phyloP scores from a whole-genome alignment of 2,888 invertebrate genomes.

The Prenolepis imparis region DNA sequence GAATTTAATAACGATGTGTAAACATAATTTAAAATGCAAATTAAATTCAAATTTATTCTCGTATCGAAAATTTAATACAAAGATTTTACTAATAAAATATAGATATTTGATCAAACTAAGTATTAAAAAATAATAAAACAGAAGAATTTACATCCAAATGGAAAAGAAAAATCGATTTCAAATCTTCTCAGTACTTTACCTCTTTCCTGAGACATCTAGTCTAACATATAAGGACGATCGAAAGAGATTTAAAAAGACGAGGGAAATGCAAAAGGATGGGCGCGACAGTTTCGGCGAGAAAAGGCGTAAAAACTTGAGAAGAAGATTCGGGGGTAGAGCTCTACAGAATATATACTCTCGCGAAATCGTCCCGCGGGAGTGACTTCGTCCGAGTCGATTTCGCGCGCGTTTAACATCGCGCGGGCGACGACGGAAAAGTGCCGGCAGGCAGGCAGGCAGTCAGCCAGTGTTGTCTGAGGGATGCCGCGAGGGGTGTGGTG shows the following conservation, averaged over 20 bases:
- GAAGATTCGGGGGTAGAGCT: constrained; percentile 46
- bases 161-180: not conserved
- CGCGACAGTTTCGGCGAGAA: constrained; percentile 41
- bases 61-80: not conserved
- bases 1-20: constrained; percentile 11
- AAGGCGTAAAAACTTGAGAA: constrained; percentile 40
- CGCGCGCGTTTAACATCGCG: constrained; percentile 71
- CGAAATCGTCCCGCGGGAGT: constrained; percentile 71
- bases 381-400: constrained; percentile 69
- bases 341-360: constrained; percentile 59
- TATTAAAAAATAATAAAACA: not conserved
- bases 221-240: constrained; percentile 61
- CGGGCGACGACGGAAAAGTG: constrained; percentile 60
- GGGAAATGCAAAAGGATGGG: constrained; percentile 50
- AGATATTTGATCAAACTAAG: not conserved
- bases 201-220: constrained; percentile 54
- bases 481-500: constrained; percentile 15
- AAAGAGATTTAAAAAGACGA: constrained; percentile 51
- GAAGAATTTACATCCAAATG: not conserved
- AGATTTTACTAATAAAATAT: not conserved
- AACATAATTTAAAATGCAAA: constrained; percentile 8
- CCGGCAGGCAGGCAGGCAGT: constrained; percentile 56
- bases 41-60: not conserved
- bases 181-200: constrained; percentile 1
- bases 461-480: constrained; percentile 60